Base-by-base conservation (phyloP, 2,888 invertebrate species). In the Rotaria sp. region DNA sequence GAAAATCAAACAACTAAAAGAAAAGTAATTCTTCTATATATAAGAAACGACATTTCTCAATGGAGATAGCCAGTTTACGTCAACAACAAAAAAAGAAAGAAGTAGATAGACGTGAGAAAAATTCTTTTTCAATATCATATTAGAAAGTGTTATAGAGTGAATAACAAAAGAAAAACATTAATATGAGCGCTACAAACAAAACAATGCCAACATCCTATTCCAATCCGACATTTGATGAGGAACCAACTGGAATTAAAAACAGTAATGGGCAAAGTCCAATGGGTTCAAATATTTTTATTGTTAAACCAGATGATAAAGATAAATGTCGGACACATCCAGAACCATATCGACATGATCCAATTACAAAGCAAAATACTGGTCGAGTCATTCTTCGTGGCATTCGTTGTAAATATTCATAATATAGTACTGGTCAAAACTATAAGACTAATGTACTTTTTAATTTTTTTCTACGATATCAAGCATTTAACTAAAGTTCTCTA, bases 271-370 rank as follows among this genome's bases (percentile, higher is more conserved):
- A 45, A 80, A 80, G 80, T 80, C 80, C 80, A 21, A 80, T 80
- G 80, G 80, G 80, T 80, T 80, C 80, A 26, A 80, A 80, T 45
- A 80, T 80, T 80, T 80, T 80, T 26, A 80, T 80, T 13, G 80
- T 80, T 45, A 45, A 45, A 45, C 45, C 80, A 21, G 45, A 80
- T 80, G 80, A 80, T 45, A 45, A 18, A n/a, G 45, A 45, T 18
- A 18, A 5, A 67, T 38, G 18, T 67, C 67, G 35, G 15, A 18
- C 26, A 8, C 67, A 67, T 67, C 67, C 67, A 21, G 35, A 67
- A 45, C 26, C 80, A 26, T 21, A 24, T 26, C 80, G 45, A 38
- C 24, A 80, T 45, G 80, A 80, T 10, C 45, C 80, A 35, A 21
- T 30, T 5, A 80, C 80, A 24, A 45, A 80, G 8, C 45, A 11